Conservation (phyloP, 2,113 vertebrate genomes). For the Lichenostomus cassidix region DNA sequence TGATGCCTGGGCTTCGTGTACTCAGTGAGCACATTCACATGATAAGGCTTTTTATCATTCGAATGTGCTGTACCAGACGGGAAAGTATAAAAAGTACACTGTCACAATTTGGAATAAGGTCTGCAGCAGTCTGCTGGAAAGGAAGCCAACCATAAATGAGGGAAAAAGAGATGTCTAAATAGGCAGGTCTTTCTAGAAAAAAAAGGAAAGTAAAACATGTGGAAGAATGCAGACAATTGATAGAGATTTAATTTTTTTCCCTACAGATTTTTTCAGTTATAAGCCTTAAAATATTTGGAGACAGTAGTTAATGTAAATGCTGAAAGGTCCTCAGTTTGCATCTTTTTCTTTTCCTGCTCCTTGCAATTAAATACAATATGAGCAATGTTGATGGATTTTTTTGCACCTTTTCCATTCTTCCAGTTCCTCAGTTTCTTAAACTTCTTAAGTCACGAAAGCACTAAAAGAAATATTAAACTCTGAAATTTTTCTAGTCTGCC, state of each 20-base stretch:
- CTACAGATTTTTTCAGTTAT: background rate
- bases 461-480: background rate
- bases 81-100: background rate
- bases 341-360: background rate
- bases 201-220: fast-evolving
- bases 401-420: background rate
- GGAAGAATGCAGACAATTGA: background rate
- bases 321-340: background rate
- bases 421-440: background rate
- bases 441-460: background rate
- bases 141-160: background rate
- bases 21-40: background rate
- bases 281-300: background rate
- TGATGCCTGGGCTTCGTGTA: background rate
- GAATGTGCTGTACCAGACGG: background rate
- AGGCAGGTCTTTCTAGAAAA: background rate
- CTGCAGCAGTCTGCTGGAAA: background rate
- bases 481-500: background rate
- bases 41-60: constrained; percentile 1
- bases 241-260: background rate
- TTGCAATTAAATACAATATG: background rate
- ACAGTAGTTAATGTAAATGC: background rate
- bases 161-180: background rate
- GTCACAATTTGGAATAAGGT: background rate
- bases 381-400: background rate